phyloP scores from a whole-genome alignment of 1,140 invertebrate genomes.

The Saccostrea glomerata region DNA sequence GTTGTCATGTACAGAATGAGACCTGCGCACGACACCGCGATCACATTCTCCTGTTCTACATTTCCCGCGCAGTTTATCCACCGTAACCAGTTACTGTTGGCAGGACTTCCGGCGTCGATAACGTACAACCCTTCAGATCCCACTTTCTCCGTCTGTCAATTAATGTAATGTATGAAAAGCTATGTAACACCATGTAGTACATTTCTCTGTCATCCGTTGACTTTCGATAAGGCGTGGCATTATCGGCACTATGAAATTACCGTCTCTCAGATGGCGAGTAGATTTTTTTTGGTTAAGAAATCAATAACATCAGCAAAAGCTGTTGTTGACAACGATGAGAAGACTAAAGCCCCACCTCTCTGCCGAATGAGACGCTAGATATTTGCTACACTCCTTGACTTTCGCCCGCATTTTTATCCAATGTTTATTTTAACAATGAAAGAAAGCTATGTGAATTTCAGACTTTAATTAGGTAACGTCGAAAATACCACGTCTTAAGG shows the following conservation, averaged over 20 bases:
- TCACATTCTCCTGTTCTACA: slow-evolving; percentile 80
- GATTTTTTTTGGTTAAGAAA: neutral
- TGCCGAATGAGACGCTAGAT: too few species aligned
- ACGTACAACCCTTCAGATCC: slow-evolving; percentile 60
- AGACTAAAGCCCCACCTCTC: neutral
- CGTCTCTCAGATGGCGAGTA: neutral
- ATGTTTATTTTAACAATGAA: too few species aligned
- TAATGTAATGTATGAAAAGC: neutral
- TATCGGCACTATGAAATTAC: too few species aligned
- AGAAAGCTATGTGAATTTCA: too few species aligned
- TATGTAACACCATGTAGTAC: neutral
- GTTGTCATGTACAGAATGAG: slow-evolving; percentile 79
- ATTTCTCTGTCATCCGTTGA: neutral
- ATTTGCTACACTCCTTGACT: too few species aligned
- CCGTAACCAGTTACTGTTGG: slow-evolving; percentile 81
- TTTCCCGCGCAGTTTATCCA: slow-evolving; percentile 81
- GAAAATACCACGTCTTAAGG: too few species aligned
- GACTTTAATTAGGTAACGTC: too few species aligned
- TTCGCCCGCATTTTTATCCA: too few species aligned
- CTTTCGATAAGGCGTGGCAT: too few species aligned
- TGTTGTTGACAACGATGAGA: neutral
- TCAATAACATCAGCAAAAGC: neutral
- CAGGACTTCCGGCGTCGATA: slow-evolving; percentile 77
- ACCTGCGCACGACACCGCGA: slow-evolving; percentile 81
- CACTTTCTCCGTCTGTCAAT: slow-evolving; percentile 20